phyloP scores from a whole-genome alignment of 2,797 vertebrate genomes.

The Chloroceryle inda region DNA sequence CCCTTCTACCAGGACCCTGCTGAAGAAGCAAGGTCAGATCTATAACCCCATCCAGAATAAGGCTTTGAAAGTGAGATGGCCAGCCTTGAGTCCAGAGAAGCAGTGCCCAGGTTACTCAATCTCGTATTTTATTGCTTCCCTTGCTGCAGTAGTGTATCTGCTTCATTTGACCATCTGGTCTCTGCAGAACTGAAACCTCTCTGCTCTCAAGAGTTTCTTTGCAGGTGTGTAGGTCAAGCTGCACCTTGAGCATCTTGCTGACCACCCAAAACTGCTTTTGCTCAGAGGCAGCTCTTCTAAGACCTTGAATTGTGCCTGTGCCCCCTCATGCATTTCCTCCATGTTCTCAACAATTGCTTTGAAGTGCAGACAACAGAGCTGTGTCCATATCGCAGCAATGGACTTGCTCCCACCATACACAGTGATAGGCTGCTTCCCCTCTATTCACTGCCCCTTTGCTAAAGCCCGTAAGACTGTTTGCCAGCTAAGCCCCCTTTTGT shows the following conservation, averaged over 20 bases:
- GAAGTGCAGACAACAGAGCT: neutral
- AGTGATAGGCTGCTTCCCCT: neutral
- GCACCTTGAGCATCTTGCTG: neutral
- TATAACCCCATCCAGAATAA: neutral
- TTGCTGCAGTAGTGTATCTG: neutral
- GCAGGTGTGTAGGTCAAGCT: neutral
- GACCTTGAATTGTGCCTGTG: neutral
- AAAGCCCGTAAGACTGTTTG: neutral
- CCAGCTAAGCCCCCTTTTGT: slow-evolving; percentile 44
- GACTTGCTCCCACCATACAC: neutral
- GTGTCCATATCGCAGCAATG: rapidly evolving
- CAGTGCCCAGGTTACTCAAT: neutral
- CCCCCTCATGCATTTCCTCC: neutral
- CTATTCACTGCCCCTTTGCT: neutral
- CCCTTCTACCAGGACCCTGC: neutral
- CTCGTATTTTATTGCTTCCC: neutral
- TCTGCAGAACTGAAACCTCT: neutral
- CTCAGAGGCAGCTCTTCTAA: neutral
- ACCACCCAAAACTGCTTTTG: neutral
- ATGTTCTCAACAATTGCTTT: neutral
- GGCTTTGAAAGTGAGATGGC: neutral
- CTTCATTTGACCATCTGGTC: neutral
- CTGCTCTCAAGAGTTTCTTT: neutral
- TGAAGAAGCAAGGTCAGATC: neutral
- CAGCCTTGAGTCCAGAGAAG: neutral